These are phyloP conservation scores for Portunus trituberculatus DNA, from an alignment of 1,140 invertebrate species.

Conservation along the genomic window DNA sequence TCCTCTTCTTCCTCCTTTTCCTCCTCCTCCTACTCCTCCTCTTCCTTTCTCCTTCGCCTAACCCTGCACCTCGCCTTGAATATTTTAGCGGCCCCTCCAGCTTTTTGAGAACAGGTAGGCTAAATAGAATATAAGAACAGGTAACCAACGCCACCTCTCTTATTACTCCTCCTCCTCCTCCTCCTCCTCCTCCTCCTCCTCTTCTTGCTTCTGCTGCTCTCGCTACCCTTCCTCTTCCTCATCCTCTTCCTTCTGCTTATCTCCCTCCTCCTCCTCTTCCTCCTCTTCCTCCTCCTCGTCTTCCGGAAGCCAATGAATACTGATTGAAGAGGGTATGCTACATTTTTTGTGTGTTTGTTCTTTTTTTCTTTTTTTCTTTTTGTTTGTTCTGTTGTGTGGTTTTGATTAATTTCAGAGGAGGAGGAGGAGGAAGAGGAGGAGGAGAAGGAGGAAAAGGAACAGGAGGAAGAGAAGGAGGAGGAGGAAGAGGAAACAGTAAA, in stretches of 20 bases:
- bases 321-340: too few species aligned
- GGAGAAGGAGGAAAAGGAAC: background rate
- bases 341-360: too few species aligned
- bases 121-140: slow-evolving; percentile 16
- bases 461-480: too few species aligned
- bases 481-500: background rate
- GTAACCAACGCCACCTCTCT: background rate
- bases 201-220: background rate
- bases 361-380: background rate
- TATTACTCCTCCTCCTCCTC: background rate
- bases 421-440: background rate
- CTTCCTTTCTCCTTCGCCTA: background rate
- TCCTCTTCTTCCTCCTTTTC: background rate
- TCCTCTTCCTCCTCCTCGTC: too few species aligned
- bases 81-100: background rate
- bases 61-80: background rate
- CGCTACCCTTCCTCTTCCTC: too few species aligned
- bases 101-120: background rate
- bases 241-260: too few species aligned
- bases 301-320: too few species aligned
- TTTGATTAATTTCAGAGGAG: background rate
- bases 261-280: too few species aligned
- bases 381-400: background rate
- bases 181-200: background rate
- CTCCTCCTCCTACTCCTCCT: background rate